These are phyloP conservation scores for Hofmannophila pseudospretella DNA, from an alignment of 2,888 invertebrate genomes.

Conservation along the genomic window DNA sequence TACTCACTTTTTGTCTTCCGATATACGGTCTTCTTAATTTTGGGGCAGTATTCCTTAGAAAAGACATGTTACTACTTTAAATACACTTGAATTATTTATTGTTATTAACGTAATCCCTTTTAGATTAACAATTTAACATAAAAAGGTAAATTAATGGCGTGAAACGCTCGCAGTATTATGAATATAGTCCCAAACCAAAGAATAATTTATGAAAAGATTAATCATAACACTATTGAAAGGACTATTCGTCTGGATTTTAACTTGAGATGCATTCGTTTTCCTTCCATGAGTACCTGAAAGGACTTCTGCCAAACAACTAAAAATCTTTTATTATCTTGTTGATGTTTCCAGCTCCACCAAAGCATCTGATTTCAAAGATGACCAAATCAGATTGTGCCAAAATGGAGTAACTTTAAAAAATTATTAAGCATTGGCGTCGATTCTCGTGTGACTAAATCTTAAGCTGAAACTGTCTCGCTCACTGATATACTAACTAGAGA, in stretches of 20 bases:
- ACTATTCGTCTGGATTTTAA: slow-evolving; percentile 13
- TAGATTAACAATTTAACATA: slow-evolving; percentile 35
- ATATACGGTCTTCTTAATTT: slow-evolving; percentile 48
- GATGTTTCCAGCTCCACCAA: no score
- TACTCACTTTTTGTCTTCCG: slow-evolving; percentile 63
- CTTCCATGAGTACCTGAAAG: slow-evolving; percentile 60
- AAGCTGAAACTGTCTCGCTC: no score
- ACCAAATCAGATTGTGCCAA: no score
- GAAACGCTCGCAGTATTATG: slow-evolving; percentile 42
- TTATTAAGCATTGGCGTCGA: no score
- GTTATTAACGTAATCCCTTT: slow-evolving; percentile 40
- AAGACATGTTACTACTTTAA: slow-evolving; percentile 67
- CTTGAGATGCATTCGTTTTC: slow-evolving; percentile 35
- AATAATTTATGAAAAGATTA: slow-evolving; percentile 6
- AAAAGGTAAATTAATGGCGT: slow-evolving; percentile 30
- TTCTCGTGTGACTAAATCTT: no score
- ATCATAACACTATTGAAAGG: slow-evolving; percentile 10
- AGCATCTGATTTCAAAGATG: no score
- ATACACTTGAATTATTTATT: slow-evolving; percentile 38
- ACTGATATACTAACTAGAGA: no score
- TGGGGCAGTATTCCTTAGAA: slow-evolving; percentile 71
- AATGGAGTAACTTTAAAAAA: no score
- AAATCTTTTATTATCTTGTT: slow-evolving; percentile 5
- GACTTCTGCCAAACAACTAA: slow-evolving; percentile 34
- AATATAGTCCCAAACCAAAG: slow-evolving; percentile 25